A percentile compares a stretch with the other conserved stretches of the same genome.
Conservation (phyloP, 2,113 vertebrate species). For the Microcebus tavaratra region DNA sequence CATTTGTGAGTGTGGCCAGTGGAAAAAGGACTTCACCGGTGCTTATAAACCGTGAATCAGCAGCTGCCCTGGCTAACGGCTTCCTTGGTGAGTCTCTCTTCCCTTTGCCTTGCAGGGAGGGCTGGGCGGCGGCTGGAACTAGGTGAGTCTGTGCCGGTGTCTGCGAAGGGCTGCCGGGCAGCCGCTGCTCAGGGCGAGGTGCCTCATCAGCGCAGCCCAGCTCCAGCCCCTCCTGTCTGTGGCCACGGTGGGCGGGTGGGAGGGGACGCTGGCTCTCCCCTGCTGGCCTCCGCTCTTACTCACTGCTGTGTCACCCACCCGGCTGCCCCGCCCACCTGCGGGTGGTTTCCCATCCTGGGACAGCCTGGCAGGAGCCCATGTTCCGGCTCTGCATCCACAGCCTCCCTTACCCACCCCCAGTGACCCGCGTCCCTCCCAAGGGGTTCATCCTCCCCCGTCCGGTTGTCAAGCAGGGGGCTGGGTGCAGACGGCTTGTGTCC, state of each 20-base stretch:
- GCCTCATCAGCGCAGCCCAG: fast-evolving
- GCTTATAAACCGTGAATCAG: conserved; percentile 57
- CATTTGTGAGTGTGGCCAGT: conserved; percentile 15
- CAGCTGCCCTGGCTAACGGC: conserved; percentile 60
- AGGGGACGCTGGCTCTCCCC: background rate
- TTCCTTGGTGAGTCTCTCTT: conserved; percentile 68
- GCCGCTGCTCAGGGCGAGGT: background rate
- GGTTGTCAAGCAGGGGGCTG: background rate
- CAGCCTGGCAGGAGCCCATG: too few species aligned
- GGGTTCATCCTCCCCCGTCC: fast-evolving
- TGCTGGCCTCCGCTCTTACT: background rate
- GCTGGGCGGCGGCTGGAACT: background rate
- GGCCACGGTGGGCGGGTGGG: background rate
- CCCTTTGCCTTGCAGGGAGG: conserved; percentile 14
- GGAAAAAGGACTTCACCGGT: conserved; percentile 81
- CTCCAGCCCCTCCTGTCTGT: background rate
- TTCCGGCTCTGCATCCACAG: background rate
- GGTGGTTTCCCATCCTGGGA: too few species aligned
- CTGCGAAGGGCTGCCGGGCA: background rate
- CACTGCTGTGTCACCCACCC: background rate
- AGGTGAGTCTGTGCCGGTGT: background rate
- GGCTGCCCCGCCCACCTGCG: background rate
- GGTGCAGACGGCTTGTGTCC: too few species aligned
- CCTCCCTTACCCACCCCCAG: background rate
- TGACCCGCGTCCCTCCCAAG: background rate